Base-by-base conservation (phyloP, 2,888 invertebrate species). In the Uloborus plumipes region DNA sequence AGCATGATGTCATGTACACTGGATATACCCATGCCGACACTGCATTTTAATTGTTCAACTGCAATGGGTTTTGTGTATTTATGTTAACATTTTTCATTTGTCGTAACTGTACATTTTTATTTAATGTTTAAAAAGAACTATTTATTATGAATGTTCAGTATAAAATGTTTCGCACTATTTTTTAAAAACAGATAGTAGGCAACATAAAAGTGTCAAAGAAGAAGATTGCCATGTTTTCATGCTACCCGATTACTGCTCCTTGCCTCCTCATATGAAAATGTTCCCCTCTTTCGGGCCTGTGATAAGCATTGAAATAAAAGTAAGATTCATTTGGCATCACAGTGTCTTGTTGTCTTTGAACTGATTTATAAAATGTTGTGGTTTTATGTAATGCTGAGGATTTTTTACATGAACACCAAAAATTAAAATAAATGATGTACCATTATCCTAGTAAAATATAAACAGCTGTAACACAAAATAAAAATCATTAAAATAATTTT, bases 221-320 rank as follows among this genome's bases (percentile, higher is more conserved):
- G 71, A 66, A 49, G 66, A 82, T 59, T 18, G 39, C 4, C 71
- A 76, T 72, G 71, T 53, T 59, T 69, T 65, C 61, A 53, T 82
- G 66, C 31, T 82, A n/a, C 81, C 81, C 1, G 81, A 82, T 20
- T 82, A 82, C 18, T 82, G 75, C 55, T 70, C 74, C 3, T 22
- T 82, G 16, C 81, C 81, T 18, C 75, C 66, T 39, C 50, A 66
- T 61, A 50, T 82, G n/a, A 65, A 75, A 49, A 9, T 26, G n/a
- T 18, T 53, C 22, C 55, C 81, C n/a, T 61, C 81, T 15, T 50
- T 39, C 50, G 86, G 87, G 3, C 86, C 88, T 6, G 88, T 88
- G 6, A 87, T 88, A 59, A 88, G 88, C n/a, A 91, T 94, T 77
- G 94, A 94, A 91, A 93, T 94, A 87, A 94, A 82, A 61, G 81